Conservation (phyloP, 2,888 invertebrate species). For the Petrophora chlorosata region DNA sequence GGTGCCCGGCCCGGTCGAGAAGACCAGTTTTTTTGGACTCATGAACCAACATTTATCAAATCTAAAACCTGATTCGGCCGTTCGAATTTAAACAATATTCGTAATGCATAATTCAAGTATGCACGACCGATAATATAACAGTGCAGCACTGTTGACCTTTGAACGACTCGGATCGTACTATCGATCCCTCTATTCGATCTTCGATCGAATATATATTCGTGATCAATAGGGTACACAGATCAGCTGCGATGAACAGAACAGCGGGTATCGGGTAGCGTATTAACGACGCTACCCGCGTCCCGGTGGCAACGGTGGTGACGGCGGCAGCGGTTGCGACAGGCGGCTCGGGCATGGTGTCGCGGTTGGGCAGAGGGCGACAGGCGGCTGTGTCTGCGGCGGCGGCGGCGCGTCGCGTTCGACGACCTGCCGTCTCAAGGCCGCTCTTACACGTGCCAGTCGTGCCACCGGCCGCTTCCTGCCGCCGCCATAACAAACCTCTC, state of each 20-base stretch:
- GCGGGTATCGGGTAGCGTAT: conserved; percentile 18
- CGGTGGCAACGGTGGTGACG: conserved; percentile 40
- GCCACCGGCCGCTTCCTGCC: conserved; percentile 77
- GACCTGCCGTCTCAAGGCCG: conserved; percentile 81
- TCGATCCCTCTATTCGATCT: too few species aligned
- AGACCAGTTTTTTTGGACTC: conserved; percentile 38
- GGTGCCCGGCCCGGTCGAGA: conserved; percentile 28
- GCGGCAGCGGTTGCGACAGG: conserved; percentile 50
- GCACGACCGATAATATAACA: conserved; percentile 42
- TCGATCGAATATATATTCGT: conserved; percentile 1
- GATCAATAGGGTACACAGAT: conserved; percentile 11
- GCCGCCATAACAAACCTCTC: conserved; percentile 79
- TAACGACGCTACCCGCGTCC: conserved; percentile 2
- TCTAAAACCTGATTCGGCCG: conserved; percentile 51
- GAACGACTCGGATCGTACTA: conserved; percentile 33
- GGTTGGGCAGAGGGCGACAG: conserved; percentile 57
- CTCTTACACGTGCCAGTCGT: conserved; percentile 77
- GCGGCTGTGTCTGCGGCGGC: conserved; percentile 55
- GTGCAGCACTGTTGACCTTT: conserved; percentile 54
- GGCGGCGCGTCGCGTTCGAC: conserved; percentile 69
- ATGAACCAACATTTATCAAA: conserved; percentile 42
- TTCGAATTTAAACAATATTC: conserved; percentile 54
- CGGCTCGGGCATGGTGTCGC: conserved; percentile 59
- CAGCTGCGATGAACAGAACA: conserved; percentile 17
- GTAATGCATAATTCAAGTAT: conserved; percentile 57